A percentile compares a stretch with the other conserved stretches of the same genome.
Evolutionary conservation across 2,888 invertebrate species (phyloP).

Genomic region (Euzophera pinguis): DNA sequence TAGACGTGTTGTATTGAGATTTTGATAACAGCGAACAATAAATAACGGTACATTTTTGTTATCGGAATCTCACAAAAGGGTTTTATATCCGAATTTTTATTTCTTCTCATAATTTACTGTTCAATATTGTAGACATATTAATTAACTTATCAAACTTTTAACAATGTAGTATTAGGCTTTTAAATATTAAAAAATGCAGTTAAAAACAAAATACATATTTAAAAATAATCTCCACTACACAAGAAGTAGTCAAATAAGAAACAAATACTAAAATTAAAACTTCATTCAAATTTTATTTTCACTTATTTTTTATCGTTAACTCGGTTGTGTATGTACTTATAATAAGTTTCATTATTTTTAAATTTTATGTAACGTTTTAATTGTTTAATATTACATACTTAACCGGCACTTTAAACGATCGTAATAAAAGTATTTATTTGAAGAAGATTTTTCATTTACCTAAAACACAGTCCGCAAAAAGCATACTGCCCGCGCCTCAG

Average conservation of each 20-base stretch:
- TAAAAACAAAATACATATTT: slow-evolving; percentile 47
- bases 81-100: slow-evolving; percentile 52
- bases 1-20: slow-evolving; percentile 52
- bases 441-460: slow-evolving; percentile 67
- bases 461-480: slow-evolving; percentile 30
- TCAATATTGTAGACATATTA: slow-evolving; percentile 31
- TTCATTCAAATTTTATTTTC: slow-evolving; percentile 46
- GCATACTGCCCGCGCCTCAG: slow-evolving; percentile 40
- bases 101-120: slow-evolving; percentile 34
- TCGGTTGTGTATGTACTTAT: slow-evolving; percentile 82
- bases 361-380: slow-evolving; percentile 72
- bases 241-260: slow-evolving; percentile 55
- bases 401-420: slow-evolving; percentile 72
- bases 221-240: slow-evolving; percentile 66
- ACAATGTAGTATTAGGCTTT: slow-evolving; percentile 52
- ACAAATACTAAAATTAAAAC: slow-evolving; percentile 35
- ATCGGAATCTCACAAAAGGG: slow-evolving; percentile 46
- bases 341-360: slow-evolving; percentile 62
- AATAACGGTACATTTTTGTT: slow-evolving; percentile 35
- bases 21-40: slow-evolving; percentile 47
- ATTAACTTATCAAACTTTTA: slow-evolving; percentile 54
- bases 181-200: slow-evolving; percentile 31
- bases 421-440: slow-evolving; percentile 75
- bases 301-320: slow-evolving; percentile 59
- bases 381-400: slow-evolving; percentile 73